These are phyloP conservation scores for Eupithecia centaureata DNA, from an alignment of 2,888 invertebrate genomes.

Conservation along the genomic window DNA sequence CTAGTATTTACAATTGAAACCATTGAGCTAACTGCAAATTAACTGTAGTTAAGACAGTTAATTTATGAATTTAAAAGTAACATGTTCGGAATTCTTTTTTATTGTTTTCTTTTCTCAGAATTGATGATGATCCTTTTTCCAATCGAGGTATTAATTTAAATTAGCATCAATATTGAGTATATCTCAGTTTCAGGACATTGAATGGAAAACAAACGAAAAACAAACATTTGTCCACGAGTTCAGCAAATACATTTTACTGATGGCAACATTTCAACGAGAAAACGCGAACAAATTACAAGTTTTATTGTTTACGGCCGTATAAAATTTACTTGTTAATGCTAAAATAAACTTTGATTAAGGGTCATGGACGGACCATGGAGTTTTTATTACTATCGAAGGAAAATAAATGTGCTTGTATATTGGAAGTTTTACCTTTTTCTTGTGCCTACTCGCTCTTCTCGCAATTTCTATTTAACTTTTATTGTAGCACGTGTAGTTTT, in stretches of 20 bases:
- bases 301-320: slow-evolving; percentile 42
- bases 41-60: too few species aligned
- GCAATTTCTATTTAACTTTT: background rate
- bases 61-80: too few species aligned
- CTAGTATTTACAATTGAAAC: too few species aligned
- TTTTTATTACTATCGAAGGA: background rate
- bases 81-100: too few species aligned
- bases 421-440: background rate
- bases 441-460: background rate
- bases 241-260: slow-evolving; percentile 1
- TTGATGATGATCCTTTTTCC: too few species aligned
- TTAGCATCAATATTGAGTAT: background rate
- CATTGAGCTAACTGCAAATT: too few species aligned
- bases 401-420: background rate
- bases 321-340: slow-evolving; percentile 43
- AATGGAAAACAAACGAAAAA: background rate
- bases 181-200: background rate
- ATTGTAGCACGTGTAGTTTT: background rate
- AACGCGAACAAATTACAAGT: slow-evolving; percentile 43
- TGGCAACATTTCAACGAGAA: slow-evolving; percentile 4
- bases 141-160: too few species aligned
- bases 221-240: background rate
- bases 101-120: too few species aligned
- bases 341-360: slow-evolving; percentile 44
- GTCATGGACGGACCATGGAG: slow-evolving; percentile 6